These are phyloP conservation scores for Bombus superbus DNA, from an alignment of 1,140 invertebrate genomes.

Conservation along the genomic window DNA sequence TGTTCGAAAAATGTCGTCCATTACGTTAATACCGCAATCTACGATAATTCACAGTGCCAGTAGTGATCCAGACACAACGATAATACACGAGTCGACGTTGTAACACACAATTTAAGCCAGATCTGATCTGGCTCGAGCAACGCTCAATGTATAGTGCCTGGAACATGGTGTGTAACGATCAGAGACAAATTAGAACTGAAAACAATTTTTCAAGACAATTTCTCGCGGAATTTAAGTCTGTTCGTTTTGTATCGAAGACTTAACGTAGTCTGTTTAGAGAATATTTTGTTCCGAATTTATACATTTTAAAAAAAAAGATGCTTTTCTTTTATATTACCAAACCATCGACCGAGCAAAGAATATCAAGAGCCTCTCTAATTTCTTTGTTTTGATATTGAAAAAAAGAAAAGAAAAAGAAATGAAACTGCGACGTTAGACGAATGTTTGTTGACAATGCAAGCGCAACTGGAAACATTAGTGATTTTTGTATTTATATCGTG, in stretches of 20 bases:
- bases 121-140: conserved; percentile 67
- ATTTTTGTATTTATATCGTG: conserved; percentile 75
- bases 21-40: conserved; percentile 72
- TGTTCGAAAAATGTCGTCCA: conserved; percentile 77
- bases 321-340: conserved; percentile 46
- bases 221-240: conserved; percentile 58
- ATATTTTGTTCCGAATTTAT: conserved; percentile 67
- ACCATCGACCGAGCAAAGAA: conserved; percentile 57
- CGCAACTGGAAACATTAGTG: conserved; percentile 71
- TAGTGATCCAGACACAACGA: conserved; percentile 74
- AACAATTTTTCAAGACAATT: conserved; percentile 58
- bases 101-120: conserved; percentile 80
- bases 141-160: conserved; percentile 78
- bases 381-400: conserved; percentile 55
- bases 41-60: conserved; percentile 73
- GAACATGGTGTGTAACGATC: conserved; percentile 63
- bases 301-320: conserved; percentile 47
- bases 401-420: background rate
- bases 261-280: conserved; percentile 7
- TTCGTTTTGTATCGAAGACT: conserved; percentile 54
- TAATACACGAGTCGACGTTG: conserved; percentile 81
- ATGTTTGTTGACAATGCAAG: conserved; percentile 50
- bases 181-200: conserved; percentile 24
- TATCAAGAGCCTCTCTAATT: conserved; percentile 68
- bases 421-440: conserved; percentile 36